Base-by-base conservation (phyloP, 2,113 vertebrate genomes). In the Ploceus nigricollis region DNA sequence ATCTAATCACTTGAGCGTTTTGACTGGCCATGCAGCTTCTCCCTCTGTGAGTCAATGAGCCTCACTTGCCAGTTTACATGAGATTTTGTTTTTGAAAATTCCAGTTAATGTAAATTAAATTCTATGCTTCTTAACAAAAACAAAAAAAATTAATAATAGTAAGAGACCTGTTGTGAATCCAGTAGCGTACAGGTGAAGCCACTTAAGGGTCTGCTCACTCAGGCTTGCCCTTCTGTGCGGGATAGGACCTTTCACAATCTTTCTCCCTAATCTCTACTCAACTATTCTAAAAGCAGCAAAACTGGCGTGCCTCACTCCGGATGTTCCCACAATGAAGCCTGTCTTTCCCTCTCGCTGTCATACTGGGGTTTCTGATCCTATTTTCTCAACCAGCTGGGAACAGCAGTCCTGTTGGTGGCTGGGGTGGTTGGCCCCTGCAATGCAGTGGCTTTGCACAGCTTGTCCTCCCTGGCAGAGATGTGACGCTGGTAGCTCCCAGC, bases 21-120 rank as follows among this genome's bases (percentile, higher is more conserved):
- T 70, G 17, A 66, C 28, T 72, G 37, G 45, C 50, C 7, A 0
- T 42, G 35, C 10, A 15, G 44, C 6, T 10, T 58, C 44, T 82
- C 39, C 21, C 39, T 53, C 8, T 53, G 33, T 17, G 15, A 47
- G 45, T 42, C 4, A 4, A 2, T 64, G 24, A 64, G 20, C 18
- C 53, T 8, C 0, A 0, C 44, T 64, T 17, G 0, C 25, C 65
- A 47, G 30, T 27, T 61, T 54, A 31, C 5, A 10, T 0, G 2
- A 73, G 10, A 48, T 27, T 71, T 75, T 37, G 7, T 9, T 82
- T 78, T 78, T 57, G 44, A 64, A 79, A 82, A 79, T 66, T 39
- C 33, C 13, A 13, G 6, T 44, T 70, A 64, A 47, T 11, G 9
- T 69, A 27, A 56, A 27, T 81, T 89, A 22, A 64, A 54, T 75